These are phyloP conservation scores for Hirtodrosophila alboralis DNA, from an alignment of 2,888 invertebrate species.

Conservation along the genomic window DNA sequence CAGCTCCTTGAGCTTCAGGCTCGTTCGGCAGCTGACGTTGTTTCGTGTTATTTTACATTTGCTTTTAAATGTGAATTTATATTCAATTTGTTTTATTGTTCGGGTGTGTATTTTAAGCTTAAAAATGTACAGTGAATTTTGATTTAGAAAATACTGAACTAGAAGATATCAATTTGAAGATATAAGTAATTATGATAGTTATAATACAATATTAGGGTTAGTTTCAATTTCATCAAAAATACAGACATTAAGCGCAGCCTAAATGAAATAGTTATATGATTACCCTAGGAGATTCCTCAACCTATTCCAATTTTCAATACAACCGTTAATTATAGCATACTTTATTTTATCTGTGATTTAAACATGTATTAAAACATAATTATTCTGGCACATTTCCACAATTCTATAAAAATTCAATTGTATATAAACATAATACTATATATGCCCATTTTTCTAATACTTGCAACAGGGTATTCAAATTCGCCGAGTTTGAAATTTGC, in stretches of 20 bases:
- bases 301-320: too few species aligned
- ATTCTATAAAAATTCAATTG: too few species aligned
- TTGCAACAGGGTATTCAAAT: conserved; percentile 1
- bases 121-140: not conserved
- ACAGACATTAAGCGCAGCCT: too few species aligned
- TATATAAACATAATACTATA: too few species aligned
- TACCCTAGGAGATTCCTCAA: too few species aligned
- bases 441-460: not conserved
- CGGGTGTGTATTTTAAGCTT: not conserved
- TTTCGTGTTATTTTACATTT: conserved; percentile 43
- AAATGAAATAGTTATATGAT: too few species aligned
- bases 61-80: conserved; percentile 62
- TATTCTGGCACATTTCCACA: too few species aligned
- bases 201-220: too few species aligned
- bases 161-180: not conserved
- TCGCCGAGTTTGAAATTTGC: conserved; percentile 43
- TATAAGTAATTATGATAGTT: not conserved
- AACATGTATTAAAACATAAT: too few species aligned
- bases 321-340: too few species aligned
- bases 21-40: conserved; percentile 5
- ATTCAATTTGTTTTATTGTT: conserved; percentile 68
- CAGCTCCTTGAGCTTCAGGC: conserved; percentile 21
- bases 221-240: too few species aligned
- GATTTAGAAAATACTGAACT: not conserved
- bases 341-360: too few species aligned